A percentile compares a stretch with the other conserved stretches of the same genome.
phyloP scores from a whole-genome alignment of 2,797 vertebrate species.

The Mormyrops boulengeri region DNA sequence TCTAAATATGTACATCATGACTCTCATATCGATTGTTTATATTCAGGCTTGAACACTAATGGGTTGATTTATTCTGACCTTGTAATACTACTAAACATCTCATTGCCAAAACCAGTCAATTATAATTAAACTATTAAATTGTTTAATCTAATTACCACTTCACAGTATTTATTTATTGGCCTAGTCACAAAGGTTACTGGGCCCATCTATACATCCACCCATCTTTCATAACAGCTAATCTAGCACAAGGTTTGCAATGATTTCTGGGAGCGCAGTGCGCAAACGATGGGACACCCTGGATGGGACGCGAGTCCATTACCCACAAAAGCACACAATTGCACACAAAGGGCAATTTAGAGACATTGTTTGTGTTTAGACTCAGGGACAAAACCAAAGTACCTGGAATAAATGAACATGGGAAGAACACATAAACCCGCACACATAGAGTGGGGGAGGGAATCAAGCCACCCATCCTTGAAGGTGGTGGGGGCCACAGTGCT shows the following conservation, averaged over 20 bases:
- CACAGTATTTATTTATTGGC: conserved; percentile 19
- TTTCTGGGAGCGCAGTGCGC: not conserved
- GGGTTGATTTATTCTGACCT: conserved; percentile 43
- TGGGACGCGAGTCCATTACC: not conserved
- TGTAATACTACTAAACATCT: conserved; percentile 31
- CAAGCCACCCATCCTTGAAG: not conserved
- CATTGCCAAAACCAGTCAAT: conserved; percentile 38
- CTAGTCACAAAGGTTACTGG: conserved; percentile 18
- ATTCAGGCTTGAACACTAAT: conserved; percentile 28
- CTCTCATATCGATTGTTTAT: conserved; percentile 33
- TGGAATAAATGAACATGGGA: not conserved
- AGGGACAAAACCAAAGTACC: not conserved
- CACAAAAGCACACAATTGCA: not conserved
- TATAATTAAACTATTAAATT: conserved; percentile 33
- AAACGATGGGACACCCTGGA: not conserved
- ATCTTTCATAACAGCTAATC: not conserved
- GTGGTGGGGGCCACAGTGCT: not conserved
- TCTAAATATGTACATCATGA: conserved; percentile 25
- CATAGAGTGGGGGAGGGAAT: not conserved
- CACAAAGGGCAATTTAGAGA: not conserved
- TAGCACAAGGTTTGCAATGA: not conserved
- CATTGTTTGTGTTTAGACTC: not conserved
- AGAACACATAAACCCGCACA: not conserved
- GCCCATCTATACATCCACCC: not conserved
- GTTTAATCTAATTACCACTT: conserved; percentile 21